Evolutionary conservation across 2,797 vertebrate species (phyloP), one percentile per base, ranked within the genome.

Genomic region (Lutjanus argentimaculatus): DNA sequence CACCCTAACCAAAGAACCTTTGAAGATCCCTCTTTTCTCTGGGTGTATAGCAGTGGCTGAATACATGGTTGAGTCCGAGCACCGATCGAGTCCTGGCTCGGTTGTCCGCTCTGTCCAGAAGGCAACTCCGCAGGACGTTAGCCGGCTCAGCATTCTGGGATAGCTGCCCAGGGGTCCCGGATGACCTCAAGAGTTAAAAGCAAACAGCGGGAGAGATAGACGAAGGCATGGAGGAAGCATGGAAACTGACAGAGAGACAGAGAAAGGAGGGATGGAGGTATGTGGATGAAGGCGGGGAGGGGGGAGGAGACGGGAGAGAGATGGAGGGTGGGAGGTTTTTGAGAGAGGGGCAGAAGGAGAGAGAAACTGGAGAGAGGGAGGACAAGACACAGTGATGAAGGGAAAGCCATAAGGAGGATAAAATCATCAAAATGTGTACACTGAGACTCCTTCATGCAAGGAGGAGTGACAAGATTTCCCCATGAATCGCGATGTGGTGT

Each of bases 101-200:
- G 86, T 72, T 77, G 85, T 79, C 85, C 64, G 70, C 82, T 86
- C 83, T 82, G 91, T 95, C 94, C 95, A 96, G 95, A 96, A 95
- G 95, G 95, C 93, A 90, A 68, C 95, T 93, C 95, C 36, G 85
- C 94, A 92, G 93, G 95, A 95, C 87, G 91, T 92, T 91, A 93
- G 92, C 88, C 80, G 88, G 84, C 93, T 91, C 89, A 85, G 94
- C 91, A 95, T 95, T 95, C 94, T 94, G 95, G 95, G 95, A 95
- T 84, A 77, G 90, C 94, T 94, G 95, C 95, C 95, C 95, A 74
- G 94, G 92, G 95, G 95, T 95, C 94, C 92, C 91, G 87, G 88
- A 90, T 95, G 95, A 96, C 95, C 95, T 95, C 95, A 67, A 85
- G 94, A 95, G 95, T 95, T 95, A 95, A 96, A 95, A 96, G 93